Conservation (phyloP, 2,797 vertebrate species). For the Tragelaphus oryx region DNA sequence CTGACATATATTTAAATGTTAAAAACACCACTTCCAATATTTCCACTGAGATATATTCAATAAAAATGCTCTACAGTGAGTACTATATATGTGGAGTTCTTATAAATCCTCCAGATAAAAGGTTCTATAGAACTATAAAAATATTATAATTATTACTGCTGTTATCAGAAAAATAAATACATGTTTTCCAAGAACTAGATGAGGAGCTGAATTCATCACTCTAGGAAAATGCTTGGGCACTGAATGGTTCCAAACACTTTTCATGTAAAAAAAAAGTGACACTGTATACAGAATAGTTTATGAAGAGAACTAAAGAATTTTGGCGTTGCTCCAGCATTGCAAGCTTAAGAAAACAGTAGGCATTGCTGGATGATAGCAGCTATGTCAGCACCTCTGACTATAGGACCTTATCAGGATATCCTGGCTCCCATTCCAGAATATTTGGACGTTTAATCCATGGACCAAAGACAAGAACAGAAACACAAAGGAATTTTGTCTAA, state of each 20-base stretch:
- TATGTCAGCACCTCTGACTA: neutral
- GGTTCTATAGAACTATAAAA: neutral
- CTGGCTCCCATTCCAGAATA: neutral
- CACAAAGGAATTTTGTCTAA: neutral
- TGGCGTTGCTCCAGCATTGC: neutral
- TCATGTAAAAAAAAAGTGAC: neutral
- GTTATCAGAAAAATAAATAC: slow-evolving; percentile 22
- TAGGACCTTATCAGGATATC: neutral
- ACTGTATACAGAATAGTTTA: neutral
- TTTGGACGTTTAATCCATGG: neutral
- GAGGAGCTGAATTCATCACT: neutral
- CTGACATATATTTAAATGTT: slow-evolving; percentile 31
- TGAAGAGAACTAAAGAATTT: neutral
- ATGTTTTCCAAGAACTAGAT: slow-evolving; percentile 34
- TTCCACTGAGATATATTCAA: slow-evolving; percentile 12
- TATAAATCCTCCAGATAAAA: slow-evolving; percentile 26
- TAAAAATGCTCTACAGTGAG: neutral
- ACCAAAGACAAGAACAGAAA: neutral
- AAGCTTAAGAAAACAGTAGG: neutral
- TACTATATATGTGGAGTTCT: neutral
- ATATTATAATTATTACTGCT: slow-evolving; percentile 29
- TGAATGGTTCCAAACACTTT: neutral
- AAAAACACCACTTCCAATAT: slow-evolving; percentile 17
- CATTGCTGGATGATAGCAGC: neutral
- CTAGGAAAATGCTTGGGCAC: neutral